Evolutionary conservation across 2,113 vertebrate species (phyloP).

Genomic region (Forbesichthys agassizii): DNA sequence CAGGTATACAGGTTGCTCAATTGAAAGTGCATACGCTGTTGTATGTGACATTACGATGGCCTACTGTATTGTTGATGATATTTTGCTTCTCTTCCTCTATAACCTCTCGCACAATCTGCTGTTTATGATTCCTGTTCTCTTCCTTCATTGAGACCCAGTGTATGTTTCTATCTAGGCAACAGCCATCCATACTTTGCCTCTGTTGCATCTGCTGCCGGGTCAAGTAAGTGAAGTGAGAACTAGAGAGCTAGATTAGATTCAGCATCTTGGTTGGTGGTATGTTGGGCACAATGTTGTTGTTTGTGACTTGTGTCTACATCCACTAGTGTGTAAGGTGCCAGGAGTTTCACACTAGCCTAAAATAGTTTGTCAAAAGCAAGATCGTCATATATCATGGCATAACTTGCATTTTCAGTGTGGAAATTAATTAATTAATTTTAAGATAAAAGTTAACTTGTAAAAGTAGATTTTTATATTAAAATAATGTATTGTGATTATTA

Average conservation of each 20-base stretch:
- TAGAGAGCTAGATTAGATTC: constrained; percentile 2
- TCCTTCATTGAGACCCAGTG: constrained; percentile 37
- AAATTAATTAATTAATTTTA: neutral
- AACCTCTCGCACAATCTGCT: constrained; percentile 55
- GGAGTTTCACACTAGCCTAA: neutral
- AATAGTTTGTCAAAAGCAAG: neutral
- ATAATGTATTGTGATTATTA: neutral
- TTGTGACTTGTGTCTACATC: neutral
- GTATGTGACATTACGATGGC: constrained; percentile 50
- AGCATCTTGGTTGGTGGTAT: neutral
- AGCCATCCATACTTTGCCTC: constrained; percentile 84
- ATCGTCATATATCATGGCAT: neutral
- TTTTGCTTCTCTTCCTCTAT: constrained; percentile 26
- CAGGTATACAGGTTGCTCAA: constrained; percentile 32
- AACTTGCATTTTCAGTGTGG: neutral
- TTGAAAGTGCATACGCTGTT: constrained; percentile 55
- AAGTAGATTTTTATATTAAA: neutral
- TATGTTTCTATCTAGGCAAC: constrained; percentile 76
- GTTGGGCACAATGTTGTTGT: neutral
- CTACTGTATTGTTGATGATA: constrained; percentile 21
- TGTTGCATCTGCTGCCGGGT: constrained; percentile 72
- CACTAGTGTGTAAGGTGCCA: neutral
- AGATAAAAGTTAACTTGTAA: neutral
- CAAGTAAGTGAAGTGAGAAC: constrained; percentile 82
- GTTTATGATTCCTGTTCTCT: constrained; percentile 35